A percentile compares a stretch with the other conserved stretches of the same genome.
These are phyloP conservation scores for Percopsis omiscomaycus DNA, from an alignment of 2,797 vertebrate species.

Conservation along the genomic window DNA sequence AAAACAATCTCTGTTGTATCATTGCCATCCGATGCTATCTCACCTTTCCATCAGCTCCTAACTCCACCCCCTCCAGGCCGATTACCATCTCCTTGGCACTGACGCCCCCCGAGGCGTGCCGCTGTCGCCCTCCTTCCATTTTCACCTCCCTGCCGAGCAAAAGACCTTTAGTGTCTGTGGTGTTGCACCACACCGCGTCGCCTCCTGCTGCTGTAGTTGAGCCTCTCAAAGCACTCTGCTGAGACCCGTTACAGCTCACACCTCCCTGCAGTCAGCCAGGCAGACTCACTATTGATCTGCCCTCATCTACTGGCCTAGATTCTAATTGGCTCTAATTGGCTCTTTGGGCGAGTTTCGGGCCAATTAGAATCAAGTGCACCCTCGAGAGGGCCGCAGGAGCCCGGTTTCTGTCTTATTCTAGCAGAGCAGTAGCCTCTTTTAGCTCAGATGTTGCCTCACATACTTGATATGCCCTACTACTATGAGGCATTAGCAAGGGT, in stretches of 20 bases:
- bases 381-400: conserved; percentile 22
- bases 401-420: conserved; percentile 12
- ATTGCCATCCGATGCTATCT: conserved; percentile 44
- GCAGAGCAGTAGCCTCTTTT: conserved; percentile 9
- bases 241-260: conserved; percentile 18
- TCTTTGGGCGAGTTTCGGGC: conserved; percentile 34
- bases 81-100: conserved; percentile 95
- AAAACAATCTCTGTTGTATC: background rate
- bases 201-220: background rate
- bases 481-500: conserved; percentile 37
- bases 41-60: conserved; percentile 98
- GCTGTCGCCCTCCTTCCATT: conserved; percentile 88
- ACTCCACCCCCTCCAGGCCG: conserved; percentile 95
- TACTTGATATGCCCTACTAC: conserved; percentile 41
- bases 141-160: conserved; percentile 86
- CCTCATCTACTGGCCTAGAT: conserved; percentile 44
- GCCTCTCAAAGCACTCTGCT: background rate
- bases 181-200: conserved; percentile 1
- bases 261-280: conserved; percentile 23
- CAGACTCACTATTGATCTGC: conserved; percentile 40
- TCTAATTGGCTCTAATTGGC: conserved; percentile 25
- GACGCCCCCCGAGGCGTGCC: conserved; percentile 88
- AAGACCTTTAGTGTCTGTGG: conserved; percentile 41
- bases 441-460: conserved; percentile 37
- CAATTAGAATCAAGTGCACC: conserved; percentile 44